A percentile compares a stretch with the other conserved stretches of the same genome.
Evolutionary conservation across 2,797 vertebrate species (phyloP).

Genomic region (Cygnus olor): DNA sequence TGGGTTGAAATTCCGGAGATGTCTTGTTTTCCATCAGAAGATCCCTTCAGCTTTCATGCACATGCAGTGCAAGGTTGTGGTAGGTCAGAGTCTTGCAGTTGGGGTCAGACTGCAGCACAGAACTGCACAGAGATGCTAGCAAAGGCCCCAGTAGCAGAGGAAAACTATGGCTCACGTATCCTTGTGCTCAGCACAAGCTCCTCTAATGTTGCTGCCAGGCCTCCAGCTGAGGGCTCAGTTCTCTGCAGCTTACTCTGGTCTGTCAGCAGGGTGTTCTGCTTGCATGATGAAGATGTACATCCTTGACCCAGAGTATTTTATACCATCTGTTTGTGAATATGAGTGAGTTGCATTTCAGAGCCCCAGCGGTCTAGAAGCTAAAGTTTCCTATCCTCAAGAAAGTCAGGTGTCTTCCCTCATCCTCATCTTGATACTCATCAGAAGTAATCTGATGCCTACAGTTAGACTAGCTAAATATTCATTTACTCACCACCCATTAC

Average conservation of each 20-base stretch:
- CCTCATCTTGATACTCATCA: not conserved
- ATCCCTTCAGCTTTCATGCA: not conserved
- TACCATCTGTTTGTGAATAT: not conserved
- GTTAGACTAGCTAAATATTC: not conserved
- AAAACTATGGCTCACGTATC: not conserved
- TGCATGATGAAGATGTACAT: too few species aligned
- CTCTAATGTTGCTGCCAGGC: not conserved
- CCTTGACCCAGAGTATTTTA: not conserved
- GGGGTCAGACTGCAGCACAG: not conserved
- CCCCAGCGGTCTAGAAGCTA: not conserved
- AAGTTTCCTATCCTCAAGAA: not conserved
- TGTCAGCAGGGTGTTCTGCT: too few species aligned
- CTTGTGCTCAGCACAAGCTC: not conserved
- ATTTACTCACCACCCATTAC: not conserved
- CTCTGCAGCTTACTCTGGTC: not conserved
- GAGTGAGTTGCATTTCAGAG: not conserved
- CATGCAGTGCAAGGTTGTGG: not conserved
- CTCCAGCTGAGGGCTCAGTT: not conserved
- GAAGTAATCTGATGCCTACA: not conserved
- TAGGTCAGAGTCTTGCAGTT: not conserved
- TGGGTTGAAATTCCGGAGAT: not conserved
- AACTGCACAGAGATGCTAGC: not conserved
- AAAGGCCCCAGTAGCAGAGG: not conserved
- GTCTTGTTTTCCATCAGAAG: not conserved
- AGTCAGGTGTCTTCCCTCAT: not conserved